Evolutionary conservation across 2,113 vertebrate species (phyloP), one percentile per base, ranked within the genome.

Genomic region (Oriolus oriolus): DNA sequence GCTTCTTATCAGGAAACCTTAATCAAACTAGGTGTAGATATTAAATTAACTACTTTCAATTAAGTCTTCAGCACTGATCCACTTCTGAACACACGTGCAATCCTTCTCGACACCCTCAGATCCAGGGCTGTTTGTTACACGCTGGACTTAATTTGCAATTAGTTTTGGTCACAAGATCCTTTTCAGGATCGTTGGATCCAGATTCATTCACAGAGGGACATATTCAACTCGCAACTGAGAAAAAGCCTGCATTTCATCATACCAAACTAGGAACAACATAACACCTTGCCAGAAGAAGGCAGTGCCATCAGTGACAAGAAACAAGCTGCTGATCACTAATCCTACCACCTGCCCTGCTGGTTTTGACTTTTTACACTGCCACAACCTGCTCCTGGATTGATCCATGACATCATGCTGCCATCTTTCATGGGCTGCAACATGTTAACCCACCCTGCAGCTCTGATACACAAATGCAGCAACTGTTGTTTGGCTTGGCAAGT

Each of bases 101-200:
- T 13, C 31, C 28, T 57, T 50, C 37, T 73, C 3, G 0, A 60
- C 5, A 41, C 1, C 14, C 4, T 77, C 8, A 53, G 17, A 45
- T 53, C 6, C 11, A 77, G 10, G 7, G 7, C 9, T 79, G 11
- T n/a, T 39, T 2, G 0, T 20, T 53, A 28, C 11, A 3, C 21
- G 4, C 6, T 44, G 19, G 6, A 52, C 8, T 64, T 56, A 42
- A 86, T 3, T 7, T 49, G 15, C 13, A 61, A 35, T 9, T 45
- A 26, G 10, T 81, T 86, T 80, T 70, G 53, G 15, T 21, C 33
- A 49, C 13, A 76, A 70, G 8, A 60, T 64, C 20, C 2, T 65
- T 69, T 26, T 57, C 80, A 89, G 47, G 13, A 70, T 27, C 24
- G 23, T 2, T 74, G 45, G 5, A 63, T 84, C 15, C 56, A 75